Conservation (phyloP, 2,797 vertebrate species). For the Pseudotriccus pelzelni region DNA sequence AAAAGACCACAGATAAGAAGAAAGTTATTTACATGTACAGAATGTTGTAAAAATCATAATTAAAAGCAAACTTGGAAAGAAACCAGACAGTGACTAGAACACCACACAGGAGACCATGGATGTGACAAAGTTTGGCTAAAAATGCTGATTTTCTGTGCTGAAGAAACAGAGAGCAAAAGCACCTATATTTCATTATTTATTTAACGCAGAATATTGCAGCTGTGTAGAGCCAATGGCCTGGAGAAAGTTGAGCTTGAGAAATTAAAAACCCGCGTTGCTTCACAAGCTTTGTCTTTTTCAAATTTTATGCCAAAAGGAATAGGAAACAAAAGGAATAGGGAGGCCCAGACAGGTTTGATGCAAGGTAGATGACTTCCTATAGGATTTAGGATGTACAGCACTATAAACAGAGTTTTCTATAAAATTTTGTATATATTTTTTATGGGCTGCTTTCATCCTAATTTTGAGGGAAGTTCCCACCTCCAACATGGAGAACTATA, state of each 20-base stretch:
- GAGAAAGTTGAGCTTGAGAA: not conserved
- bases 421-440: not conserved
- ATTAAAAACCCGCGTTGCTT: not conserved
- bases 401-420: not conserved
- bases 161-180: not conserved
- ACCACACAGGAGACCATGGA: fast-evolving
- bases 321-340: not conserved
- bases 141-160: not conserved
- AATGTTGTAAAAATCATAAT: not conserved
- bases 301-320: not conserved
- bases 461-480: not conserved
- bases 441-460: not conserved
- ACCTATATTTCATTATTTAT: not conserved
- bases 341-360: not conserved
- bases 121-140: not conserved
- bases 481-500: not conserved
- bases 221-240: not conserved
- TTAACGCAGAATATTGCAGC: not conserved
- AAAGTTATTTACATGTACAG: not conserved
- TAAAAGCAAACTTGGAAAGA: not conserved
- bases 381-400: not conserved
- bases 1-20: not conserved
- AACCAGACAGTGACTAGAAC: not conserved
- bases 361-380: not conserved
- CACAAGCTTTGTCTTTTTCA: not conserved